Conservation (phyloP, 2,113 vertebrate genomes). For the Eulacestoma nigropectus region DNA sequence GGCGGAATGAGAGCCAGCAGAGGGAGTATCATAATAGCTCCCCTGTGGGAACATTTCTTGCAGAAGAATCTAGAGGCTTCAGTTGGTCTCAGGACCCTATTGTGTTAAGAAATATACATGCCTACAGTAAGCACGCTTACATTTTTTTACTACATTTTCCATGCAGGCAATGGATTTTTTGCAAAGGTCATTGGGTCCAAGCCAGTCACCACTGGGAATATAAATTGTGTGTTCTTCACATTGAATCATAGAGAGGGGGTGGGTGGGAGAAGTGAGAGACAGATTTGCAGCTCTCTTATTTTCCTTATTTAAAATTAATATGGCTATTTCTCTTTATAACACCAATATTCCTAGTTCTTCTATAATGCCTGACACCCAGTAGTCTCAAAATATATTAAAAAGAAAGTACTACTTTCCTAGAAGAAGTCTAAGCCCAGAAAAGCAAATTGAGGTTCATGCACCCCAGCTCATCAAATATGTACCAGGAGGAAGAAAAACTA, state of each 20-base stretch:
- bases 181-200: slow-evolving; percentile 36
- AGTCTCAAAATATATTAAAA: not conserved
- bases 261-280: not conserved
- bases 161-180: slow-evolving; percentile 13
- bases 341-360: not conserved
- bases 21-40: slow-evolving; percentile 37
- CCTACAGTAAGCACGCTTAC: slow-evolving; percentile 21
- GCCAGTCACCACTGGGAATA: slow-evolving; percentile 30
- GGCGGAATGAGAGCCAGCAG: not conserved
- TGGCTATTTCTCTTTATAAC: not conserved
- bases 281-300: not conserved
- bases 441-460: not conserved
- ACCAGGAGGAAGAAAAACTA: not conserved
- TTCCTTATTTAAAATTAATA: not conserved
- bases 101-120: slow-evolving; percentile 48
- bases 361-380: not conserved
- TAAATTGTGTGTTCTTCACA: not conserved
- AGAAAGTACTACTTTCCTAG: not conserved
- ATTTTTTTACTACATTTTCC: slow-evolving; percentile 53
- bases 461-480: not conserved
- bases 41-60: not conserved
- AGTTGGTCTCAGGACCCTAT: not conserved
- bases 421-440: not conserved
- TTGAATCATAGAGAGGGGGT: not conserved
- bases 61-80: slow-evolving; percentile 19